These are phyloP conservation scores for Phortica okadai DNA, from an alignment of 2,888 invertebrate species.

Conservation along the genomic window DNA sequence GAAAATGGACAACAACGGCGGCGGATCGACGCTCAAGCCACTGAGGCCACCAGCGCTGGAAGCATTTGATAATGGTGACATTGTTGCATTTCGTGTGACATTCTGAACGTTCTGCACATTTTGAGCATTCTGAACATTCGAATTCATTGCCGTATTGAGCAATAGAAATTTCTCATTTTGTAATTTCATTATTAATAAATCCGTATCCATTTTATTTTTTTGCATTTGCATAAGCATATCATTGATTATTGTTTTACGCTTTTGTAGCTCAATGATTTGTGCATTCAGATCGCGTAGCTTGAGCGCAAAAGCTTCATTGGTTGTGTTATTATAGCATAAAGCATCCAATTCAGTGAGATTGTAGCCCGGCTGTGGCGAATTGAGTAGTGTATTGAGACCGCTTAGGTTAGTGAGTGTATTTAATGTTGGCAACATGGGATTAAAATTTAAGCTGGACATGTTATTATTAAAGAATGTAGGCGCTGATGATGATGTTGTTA, in stretches of 20 bases:
- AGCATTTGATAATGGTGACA: not conserved
- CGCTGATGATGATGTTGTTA: not conserved
- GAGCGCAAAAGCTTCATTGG: slow-evolving; percentile 62
- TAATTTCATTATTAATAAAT: slow-evolving; percentile 68
- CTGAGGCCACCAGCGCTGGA: not conserved
- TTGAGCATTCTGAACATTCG: not conserved
- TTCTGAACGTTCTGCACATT: slow-evolving; percentile 30
- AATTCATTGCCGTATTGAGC: slow-evolving; percentile 61
- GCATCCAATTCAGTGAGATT: slow-evolving; percentile 51
- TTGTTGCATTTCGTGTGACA: slow-evolving; percentile 38
- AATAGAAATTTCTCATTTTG: slow-evolving; percentile 73
- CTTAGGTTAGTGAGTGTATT: not conserved
- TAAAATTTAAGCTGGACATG: not conserved
- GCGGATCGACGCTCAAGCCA: not conserved
- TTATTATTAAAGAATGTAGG: not conserved
- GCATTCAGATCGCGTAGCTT: slow-evolving; percentile 72
- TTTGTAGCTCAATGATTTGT: slow-evolving; percentile 71
- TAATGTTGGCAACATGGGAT: not conserved
- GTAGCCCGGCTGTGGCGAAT: not conserved
- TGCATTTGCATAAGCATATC: slow-evolving; percentile 74
- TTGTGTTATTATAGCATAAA: slow-evolving; percentile 51
- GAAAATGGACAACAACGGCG: not conserved
- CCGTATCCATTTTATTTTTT: slow-evolving; percentile 73
- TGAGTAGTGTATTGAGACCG: not conserved
- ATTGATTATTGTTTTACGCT: slow-evolving; percentile 73